Base-by-base conservation (phyloP, 1,140 invertebrate species). In the Bombyx mandarina region DNA sequence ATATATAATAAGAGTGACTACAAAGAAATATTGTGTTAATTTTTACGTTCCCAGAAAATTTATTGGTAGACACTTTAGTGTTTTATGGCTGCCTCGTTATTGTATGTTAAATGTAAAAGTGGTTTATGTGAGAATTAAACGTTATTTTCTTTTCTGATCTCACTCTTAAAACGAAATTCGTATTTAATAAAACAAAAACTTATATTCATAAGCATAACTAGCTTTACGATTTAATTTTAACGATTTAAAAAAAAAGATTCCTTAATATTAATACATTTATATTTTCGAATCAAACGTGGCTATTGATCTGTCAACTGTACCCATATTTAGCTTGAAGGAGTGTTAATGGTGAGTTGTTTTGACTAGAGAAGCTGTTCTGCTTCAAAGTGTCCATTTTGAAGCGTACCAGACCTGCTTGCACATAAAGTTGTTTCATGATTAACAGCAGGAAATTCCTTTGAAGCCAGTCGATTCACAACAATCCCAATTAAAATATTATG, bases 371-470 rank as follows among this genome's bases (percentile, higher is more conserved):
- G 26, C 26, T 35, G 26, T 35, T 35, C 26, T 35, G 26, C 26
- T 51, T 26, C 42, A 51, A 35, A 45, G 51, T 45, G 56, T 71
- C 57, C 52, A 63, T 48, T 61, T 65, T 65, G 67, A 73, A 60
- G 65, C 52, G 54, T 69, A 74, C 66, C 77, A 77, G 66, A 75
- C 65, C 54, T 12, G 46, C 49, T 44, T 44, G 56, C 59, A 52
- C 53, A 64, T 64, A 58, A 64, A 64, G 54, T 57, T 67, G 63
- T 67, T 73, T 69, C 68, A 70, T 73, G 70, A 79, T 77, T 73
- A 67, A 70, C 68, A 75, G 69, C 77, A 79, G 76, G 77, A 86
- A 82, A 82, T 83, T 77, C 79, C 78, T 82, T 80, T 77, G 76
- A 79, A 75, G 61, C 65, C 63, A 52, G 66, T 62, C 61, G 60